A percentile compares a stretch with the other conserved stretches of the same genome.
phyloP scores from a whole-genome alignment of 2,797 vertebrate species.

The Meda fulgida region DNA sequence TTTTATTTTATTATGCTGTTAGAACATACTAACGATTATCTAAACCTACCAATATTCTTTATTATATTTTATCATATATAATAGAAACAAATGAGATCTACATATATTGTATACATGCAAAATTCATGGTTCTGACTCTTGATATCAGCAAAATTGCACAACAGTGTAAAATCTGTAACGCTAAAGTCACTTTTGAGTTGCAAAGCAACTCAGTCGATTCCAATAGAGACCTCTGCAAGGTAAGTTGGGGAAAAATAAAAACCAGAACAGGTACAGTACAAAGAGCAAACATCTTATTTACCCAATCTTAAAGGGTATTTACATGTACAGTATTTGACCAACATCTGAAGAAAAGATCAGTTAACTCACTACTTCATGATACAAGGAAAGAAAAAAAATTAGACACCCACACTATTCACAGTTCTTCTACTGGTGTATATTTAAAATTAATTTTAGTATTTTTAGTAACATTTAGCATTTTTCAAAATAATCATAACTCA shows the following conservation, averaged over 20 bases:
- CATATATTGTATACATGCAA: conserved; percentile 29
- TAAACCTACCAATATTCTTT: conserved; percentile 53
- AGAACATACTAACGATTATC: conserved; percentile 42
- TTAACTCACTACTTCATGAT: conserved; percentile 23
- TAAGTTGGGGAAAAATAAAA: background rate
- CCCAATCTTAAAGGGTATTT: conserved; percentile 32
- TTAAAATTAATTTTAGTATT: conserved; percentile 13
- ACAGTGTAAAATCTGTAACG: conserved; percentile 4
- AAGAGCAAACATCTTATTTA: conserved; percentile 38
- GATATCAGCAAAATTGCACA: conserved; percentile 21
- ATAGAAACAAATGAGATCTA: conserved; percentile 32
- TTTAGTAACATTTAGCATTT: background rate
- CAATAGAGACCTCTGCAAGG: background rate
- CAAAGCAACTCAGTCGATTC: background rate
- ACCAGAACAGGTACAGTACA: conserved; percentile 34
- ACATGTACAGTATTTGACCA: conserved; percentile 41
- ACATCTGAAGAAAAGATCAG: conserved; percentile 31
- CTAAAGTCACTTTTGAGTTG: background rate
- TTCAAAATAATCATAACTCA: conserved; percentile 17
- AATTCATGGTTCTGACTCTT: conserved; percentile 12
- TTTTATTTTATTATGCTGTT: conserved; percentile 58
- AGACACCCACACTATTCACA: conserved; percentile 42
- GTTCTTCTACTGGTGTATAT: conserved; percentile 39
- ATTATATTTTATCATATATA: conserved; percentile 54
- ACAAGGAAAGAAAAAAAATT: background rate